Base-by-base conservation (phyloP, 2,797 vertebrate species). In the Cichlasoma orientale region DNA sequence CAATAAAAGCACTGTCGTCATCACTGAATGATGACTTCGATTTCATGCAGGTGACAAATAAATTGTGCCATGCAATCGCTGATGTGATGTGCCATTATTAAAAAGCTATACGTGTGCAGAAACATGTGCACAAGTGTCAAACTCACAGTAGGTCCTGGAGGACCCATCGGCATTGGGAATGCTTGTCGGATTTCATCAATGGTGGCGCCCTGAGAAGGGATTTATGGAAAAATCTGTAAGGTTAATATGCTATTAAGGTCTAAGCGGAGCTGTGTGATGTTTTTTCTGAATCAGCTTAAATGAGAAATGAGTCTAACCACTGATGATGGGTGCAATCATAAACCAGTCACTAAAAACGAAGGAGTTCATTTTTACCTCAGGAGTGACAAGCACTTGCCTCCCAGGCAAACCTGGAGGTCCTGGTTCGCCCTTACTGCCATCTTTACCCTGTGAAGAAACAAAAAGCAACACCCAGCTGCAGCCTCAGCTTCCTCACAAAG, bases 391-490 rank as follows among this genome's bases (percentile, higher is more conserved):
- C 69, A 95, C 83, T 27, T 95, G 94, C 27, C 75, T 88, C 8
- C 96, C 95, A 55, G 96, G 95, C 41, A 93, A 86, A 53, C 96
- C 96, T 63, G 95, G 95, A 77, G 91, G 75, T 59, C 96, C 96
- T 14, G 83, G 82, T 63, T 96, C 95, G 23, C 96, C 96, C 50
- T 94, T 95, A 18, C 44, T 63, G 1, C 96, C 96, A 21, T 94
- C 93, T 90, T 92, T 94, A 69, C 95, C 95, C 95, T 96, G 70
- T 8, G 41, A 82, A 61, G 11, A 33, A 41, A 47, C 25, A 36
- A 53, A 57, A 18, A 54, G 23, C n/a, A 53, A 80, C 0, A 19
- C 4, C 74, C 5, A 19, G n/a, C 3, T 85, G 4, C 6, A 79
- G 6, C 2, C 23, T 77, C 47, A 29, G n/a, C 33, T 58, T 69